These are phyloP conservation scores for Acanthornis magna DNA, from an alignment of 2,797 vertebrate species.

Conservation along the genomic window DNA sequence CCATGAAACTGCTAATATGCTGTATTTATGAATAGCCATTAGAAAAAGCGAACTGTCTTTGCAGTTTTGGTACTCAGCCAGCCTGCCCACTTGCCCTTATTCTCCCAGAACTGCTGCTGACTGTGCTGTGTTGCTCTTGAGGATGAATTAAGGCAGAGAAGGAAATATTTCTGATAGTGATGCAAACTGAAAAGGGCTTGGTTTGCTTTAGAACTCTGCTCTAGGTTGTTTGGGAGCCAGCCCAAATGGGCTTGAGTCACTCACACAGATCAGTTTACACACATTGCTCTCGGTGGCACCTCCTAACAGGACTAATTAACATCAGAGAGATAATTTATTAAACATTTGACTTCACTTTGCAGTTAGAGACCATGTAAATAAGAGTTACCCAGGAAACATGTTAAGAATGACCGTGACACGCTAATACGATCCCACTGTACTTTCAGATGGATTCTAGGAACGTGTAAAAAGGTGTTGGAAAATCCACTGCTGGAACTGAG, in stretches of 20 bases:
- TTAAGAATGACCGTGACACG: background rate
- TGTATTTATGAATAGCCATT: conserved; percentile 16
- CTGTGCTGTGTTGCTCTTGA: background rate
- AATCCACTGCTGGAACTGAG: background rate
- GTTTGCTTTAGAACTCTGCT: background rate
- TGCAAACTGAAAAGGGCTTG: background rate
- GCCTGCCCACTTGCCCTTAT: background rate
- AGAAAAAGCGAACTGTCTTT: background rate
- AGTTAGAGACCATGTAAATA: background rate
- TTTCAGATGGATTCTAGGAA: conserved; percentile 60
- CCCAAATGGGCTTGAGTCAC: background rate
- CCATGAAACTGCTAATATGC: conserved; percentile 2
- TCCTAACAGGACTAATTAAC: conserved; percentile 14
- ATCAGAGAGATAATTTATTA: conserved; percentile 28
- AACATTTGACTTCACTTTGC: conserved; percentile 1
- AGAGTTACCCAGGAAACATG: background rate
- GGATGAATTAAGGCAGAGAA: background rate
- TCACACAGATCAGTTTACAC: background rate
- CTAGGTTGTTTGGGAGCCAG: background rate
- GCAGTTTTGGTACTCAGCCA: conserved; percentile 1
- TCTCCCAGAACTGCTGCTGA: background rate
- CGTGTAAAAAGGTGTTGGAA: background rate
- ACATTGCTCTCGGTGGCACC: background rate
- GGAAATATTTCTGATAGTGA: conserved; percentile 25
- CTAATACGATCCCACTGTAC: background rate